Percentiles rank a stretch among this genome's conserved stretches.
phyloP scores from a whole-genome alignment of 2,888 invertebrate genomes.

The Trissoscelio sp. region DNA sequence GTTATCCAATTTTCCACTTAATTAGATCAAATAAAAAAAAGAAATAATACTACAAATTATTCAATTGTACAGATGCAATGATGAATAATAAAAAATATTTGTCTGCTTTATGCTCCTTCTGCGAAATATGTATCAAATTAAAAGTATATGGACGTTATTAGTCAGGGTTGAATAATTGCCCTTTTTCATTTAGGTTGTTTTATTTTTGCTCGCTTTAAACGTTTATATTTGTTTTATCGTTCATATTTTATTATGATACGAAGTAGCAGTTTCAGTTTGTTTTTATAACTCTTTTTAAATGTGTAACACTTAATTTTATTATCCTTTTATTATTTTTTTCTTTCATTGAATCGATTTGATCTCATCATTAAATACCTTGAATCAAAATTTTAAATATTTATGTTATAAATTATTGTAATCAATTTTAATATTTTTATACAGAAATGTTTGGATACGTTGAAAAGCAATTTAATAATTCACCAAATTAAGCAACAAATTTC shows the following conservation, averaged over 20 bases:
- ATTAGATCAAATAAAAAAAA: conserved; percentile 49
- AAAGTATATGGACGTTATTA: conserved; percentile 25
- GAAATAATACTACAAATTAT: conserved; percentile 36
- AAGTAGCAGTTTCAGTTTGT: background rate
- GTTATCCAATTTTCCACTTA: conserved; percentile 50
- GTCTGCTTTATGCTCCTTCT: conserved; percentile 15
- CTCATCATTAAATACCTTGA: background rate
- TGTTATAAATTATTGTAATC: too few species aligned
- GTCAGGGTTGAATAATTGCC: conserved; percentile 14
- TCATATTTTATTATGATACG: conserved; percentile 21
- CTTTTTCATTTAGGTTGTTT: conserved; percentile 6
- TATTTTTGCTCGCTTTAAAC: conserved; percentile 2
- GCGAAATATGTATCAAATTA: conserved; percentile 30
- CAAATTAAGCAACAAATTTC: background rate
- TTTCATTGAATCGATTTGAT: conserved; percentile 7
- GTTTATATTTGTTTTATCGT: conserved; percentile 15
- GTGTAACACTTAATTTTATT: conserved; percentile 5
- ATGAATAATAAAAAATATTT: conserved; percentile 26
- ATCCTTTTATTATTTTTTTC: background rate
- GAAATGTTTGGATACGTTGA: background rate
- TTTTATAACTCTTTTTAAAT: background rate
- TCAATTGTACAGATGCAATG: conserved; percentile 23
- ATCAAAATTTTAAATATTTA: too few species aligned
- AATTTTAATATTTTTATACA: background rate
- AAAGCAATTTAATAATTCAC: background rate